Percentiles rank a stretch among this genome's conserved stretches.
These are phyloP conservation scores for Acanthisitta chloris DNA, from an alignment of 2,113 vertebrate genomes.

Conservation along the genomic window DNA sequence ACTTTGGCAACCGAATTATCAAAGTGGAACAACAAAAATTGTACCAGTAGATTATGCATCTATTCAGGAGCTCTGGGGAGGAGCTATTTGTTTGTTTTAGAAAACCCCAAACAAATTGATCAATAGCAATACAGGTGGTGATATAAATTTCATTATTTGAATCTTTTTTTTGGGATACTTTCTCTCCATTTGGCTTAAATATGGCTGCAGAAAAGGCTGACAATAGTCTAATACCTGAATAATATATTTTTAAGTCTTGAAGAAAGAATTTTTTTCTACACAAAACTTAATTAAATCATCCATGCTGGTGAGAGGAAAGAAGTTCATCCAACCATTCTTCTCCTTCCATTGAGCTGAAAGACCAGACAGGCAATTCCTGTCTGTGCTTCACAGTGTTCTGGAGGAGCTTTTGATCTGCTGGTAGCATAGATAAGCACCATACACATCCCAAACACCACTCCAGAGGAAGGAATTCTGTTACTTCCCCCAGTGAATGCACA, in stretches of 20 bases:
- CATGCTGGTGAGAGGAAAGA: neutral
- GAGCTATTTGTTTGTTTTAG: neutral
- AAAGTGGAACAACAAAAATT: neutral
- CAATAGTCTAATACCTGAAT: neutral
- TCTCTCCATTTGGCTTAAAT: neutral
- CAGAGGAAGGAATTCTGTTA: neutral
- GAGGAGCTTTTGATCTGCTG: neutral
- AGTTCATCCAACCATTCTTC: neutral
- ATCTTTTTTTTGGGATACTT: fast-evolving
- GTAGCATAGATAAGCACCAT: neutral
- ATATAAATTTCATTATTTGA: neutral
- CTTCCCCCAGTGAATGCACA: neutral
- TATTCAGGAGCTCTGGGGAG: neutral
- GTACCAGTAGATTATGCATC: neutral
- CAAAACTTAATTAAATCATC: neutral
- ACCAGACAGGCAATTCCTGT: neutral
- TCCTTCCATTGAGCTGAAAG: neutral
- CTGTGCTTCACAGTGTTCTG: fast-evolving
- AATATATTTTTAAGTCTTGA: neutral
- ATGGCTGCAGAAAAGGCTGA: neutral
- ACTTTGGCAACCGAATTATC: neutral
- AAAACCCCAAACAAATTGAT: neutral
- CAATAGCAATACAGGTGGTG: neutral
- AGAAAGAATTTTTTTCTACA: neutral
- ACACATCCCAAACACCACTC: too few species aligned